Evolutionary conservation across 2,888 invertebrate genomes (phyloP), one percentile per base, ranked within the genome.

Genomic region (Orthonychiurus folsomi): DNA sequence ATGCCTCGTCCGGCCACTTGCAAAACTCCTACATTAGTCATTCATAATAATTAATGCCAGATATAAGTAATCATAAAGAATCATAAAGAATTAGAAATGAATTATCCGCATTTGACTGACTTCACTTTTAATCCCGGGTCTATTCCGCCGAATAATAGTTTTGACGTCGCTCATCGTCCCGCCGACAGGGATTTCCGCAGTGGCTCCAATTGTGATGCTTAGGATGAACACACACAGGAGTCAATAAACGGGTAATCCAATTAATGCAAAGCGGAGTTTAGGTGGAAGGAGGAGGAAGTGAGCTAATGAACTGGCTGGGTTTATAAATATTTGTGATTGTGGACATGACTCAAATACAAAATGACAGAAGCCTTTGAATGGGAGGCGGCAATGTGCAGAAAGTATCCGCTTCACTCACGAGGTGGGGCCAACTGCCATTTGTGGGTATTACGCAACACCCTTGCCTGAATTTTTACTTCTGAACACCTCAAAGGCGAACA

Each of bases 1-100:
- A 94, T 0, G 90, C 87, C 79, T 96, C 93, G 82, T 96, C 95
- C 48, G 93, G 93, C 99, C 99, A 99, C 70, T 87, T 88, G 76
- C 93, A 90, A 81, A 95, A 99, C 76, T 95, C 93, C 93, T 94
- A 71, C 24, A 55, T 47, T n/a, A n/a, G n/a, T n/a, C n/a, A n/a
- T n/a, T n/a, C n/a, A n/a, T n/a, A n/a, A n/a, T n/a, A n/a, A 20
- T 3, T 9, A 55, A 23, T 2, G 55, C 26, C 23, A 20, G 57
- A 53, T 9, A 37, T 9, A 37, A 9, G 5, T 15, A 9, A 37
- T 37, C 37, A 37, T 5, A 37, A 37, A 5, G 9, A 37, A 37
- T 37, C 37, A 37, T 9, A 56, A 18, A 23, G 25, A 23, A 24
- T 25, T 56, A 25, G n/a, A 56, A 25, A n/a, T n/a, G n/a, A n/a